These are phyloP conservation scores for Drosophila picticornis DNA, from an alignment of 2,888 invertebrate species.

Conservation along the genomic window DNA sequence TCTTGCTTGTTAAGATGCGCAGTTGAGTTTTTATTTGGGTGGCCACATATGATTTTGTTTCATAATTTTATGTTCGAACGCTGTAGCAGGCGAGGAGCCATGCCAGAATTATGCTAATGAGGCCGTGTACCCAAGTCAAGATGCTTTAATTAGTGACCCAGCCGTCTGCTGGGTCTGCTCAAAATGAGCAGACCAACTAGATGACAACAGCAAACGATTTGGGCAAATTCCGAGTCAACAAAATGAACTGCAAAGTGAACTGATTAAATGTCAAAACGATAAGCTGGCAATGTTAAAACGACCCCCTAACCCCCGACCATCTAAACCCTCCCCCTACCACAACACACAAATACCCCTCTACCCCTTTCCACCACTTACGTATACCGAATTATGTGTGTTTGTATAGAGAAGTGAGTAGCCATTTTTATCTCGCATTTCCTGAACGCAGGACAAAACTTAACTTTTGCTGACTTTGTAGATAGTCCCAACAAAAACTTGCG, in stretches of 20 bases:
- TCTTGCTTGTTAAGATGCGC: conserved; percentile 50
- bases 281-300: conserved; percentile 44
- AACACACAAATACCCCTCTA: neutral
- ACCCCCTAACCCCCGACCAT: neutral
- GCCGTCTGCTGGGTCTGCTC: neutral
- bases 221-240: conserved; percentile 3
- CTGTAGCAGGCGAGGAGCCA: conserved; percentile 64
- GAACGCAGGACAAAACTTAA: conserved; percentile 62
- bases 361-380: neutral
- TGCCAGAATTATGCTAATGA: conserved; percentile 78
- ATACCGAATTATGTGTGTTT: conserved; percentile 6
- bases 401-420: conserved; percentile 23
- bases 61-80: conserved; percentile 51
- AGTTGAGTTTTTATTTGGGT: conserved; percentile 13
- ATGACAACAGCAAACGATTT: conserved; percentile 9
- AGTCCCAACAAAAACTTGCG: conserved; percentile 52
- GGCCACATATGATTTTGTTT: conserved; percentile 54
- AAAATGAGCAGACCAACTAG: conserved; percentile 8
- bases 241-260: conserved; percentile 47
- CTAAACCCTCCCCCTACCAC: no score
- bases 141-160: conserved; percentile 57
- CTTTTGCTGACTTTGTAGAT: conserved; percentile 74
- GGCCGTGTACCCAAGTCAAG: conserved; percentile 28
- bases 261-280: conserved; percentile 66
- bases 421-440: conserved; percentile 53